phyloP scores from a whole-genome alignment of 2,797 vertebrate genomes.

The Halcyon chelicuti region DNA sequence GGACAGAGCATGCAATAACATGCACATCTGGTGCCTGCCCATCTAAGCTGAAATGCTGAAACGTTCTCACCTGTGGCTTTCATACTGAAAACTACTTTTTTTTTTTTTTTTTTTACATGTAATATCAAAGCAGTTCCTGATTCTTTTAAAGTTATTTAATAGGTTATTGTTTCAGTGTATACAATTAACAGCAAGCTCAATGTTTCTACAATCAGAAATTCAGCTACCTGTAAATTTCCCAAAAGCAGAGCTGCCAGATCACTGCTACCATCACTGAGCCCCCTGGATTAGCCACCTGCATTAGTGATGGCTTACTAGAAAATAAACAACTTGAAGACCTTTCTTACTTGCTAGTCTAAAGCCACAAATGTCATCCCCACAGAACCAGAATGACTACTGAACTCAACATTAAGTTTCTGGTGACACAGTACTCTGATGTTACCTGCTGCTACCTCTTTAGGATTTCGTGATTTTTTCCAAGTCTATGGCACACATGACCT shows the following conservation, averaged over 20 bases:
- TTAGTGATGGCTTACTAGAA: not conserved
- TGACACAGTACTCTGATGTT: too few species aligned
- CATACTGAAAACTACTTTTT: not conserved
- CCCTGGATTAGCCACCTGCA: accelerated
- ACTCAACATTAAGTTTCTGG: not conserved
- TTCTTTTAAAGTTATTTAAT: not conserved
- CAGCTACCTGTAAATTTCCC: not conserved
- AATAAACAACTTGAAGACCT: not conserved
- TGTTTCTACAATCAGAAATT: not conserved
- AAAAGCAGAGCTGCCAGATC: not conserved
- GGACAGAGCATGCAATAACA: not conserved
- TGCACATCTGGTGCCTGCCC: not conserved
- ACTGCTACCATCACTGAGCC: not conserved
- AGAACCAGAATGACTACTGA: not conserved
- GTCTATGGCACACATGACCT: not conserved
- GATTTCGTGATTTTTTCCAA: not conserved
- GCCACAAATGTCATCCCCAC: not conserved
- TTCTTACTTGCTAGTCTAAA: not conserved
- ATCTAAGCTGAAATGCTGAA: not conserved
- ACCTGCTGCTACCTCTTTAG: not conserved
- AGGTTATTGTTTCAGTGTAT: not conserved
- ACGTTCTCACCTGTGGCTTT: not conserved
- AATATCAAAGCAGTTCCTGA: not conserved
- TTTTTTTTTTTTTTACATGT: not conserved
- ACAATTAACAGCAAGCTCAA: not conserved